phyloP scores from a whole-genome alignment of 2,797 vertebrate genomes.

The Poeciliopsis gracilis region DNA sequence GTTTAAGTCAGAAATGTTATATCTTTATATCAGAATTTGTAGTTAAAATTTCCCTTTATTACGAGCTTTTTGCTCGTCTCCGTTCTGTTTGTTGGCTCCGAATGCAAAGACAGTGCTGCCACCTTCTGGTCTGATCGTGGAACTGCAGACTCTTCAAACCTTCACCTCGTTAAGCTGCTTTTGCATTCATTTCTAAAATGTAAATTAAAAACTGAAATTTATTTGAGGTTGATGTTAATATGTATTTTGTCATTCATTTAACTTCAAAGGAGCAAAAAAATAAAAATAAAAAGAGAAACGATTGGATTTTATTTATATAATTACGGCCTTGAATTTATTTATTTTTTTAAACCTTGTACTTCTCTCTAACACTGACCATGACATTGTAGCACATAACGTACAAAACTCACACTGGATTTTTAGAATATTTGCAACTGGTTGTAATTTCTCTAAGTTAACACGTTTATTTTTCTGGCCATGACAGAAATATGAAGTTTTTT shows the following conservation, averaged over 20 bases:
- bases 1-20: background rate
- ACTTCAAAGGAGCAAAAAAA: background rate
- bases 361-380: background rate
- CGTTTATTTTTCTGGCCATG: background rate
- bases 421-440: background rate
- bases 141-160: conserved; percentile 40
- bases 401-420: background rate
- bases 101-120: conserved; percentile 62
- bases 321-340: too few species aligned
- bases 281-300: background rate
- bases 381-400: background rate
- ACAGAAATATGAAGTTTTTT: background rate
- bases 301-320: background rate
- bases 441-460: background rate
- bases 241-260: background rate
- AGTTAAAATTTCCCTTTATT: background rate
- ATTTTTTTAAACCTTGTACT: background rate
- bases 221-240: background rate
- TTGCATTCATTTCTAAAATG: background rate
- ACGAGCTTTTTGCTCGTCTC: background rate
- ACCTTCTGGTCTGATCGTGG: conserved; percentile 45
- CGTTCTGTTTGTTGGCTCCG: background rate
- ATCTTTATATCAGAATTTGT: background rate
- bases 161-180: background rate
- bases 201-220: background rate